Percentiles rank a stretch among this genome's conserved stretches.
Evolutionary conservation across 2,797 vertebrate genomes (phyloP).

Genomic region (Tauraco hartlaubi): DNA sequence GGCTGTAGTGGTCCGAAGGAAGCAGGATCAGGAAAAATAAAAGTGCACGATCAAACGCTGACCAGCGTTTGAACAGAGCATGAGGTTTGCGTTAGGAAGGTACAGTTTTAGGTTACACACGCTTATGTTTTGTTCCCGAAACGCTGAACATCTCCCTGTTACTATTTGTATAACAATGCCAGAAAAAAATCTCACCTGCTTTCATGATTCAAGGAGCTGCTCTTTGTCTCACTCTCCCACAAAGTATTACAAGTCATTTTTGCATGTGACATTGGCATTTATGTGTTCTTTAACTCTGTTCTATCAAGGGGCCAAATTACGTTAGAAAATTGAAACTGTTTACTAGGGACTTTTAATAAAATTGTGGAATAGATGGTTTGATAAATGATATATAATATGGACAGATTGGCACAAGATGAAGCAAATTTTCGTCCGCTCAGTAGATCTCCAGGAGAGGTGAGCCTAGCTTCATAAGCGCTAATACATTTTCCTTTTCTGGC

Average conservation of each 20-base stretch:
- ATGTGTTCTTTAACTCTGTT: neutral
- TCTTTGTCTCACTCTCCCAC: neutral
- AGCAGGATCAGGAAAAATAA: neutral
- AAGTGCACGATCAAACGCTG: neutral
- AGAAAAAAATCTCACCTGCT: neutral
- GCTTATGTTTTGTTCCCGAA: neutral
- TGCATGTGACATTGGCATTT: neutral
- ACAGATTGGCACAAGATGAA: neutral
- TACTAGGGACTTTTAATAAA: neutral
- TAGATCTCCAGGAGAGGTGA: neutral
- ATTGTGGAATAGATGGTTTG: neutral
- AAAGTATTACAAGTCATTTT: neutral
- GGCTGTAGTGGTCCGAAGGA: neutral
- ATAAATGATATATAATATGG: neutral
- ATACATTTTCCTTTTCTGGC: neutral
- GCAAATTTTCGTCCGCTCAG: neutral
- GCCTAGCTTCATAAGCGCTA: neutral
- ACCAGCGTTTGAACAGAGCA: neutral
- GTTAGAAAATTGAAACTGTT: neutral
- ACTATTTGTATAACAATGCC: neutral
- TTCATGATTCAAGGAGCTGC: neutral
- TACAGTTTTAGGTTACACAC: neutral
- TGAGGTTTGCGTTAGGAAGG: neutral
- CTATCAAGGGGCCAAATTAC: neutral
- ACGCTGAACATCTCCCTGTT: neutral